Evolutionary conservation across 2,113 vertebrate species (phyloP), one percentile per base, ranked within the genome.

Genomic region (Pithys albifrons): DNA sequence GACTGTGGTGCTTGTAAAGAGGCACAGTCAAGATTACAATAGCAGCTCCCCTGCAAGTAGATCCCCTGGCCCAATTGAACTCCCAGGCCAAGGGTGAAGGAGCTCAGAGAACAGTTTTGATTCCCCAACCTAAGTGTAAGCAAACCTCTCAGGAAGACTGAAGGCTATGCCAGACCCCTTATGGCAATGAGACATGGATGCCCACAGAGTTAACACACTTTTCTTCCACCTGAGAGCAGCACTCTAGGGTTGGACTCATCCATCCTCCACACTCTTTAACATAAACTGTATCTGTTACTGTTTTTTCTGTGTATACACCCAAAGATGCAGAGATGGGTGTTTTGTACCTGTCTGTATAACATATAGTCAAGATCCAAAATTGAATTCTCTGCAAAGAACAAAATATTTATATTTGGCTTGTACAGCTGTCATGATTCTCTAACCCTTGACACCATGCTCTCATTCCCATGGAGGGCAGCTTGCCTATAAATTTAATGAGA

Each of bases 401-500:
- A 95, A 80, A 88, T 66, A 91, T 85, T 92, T 87, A 28, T 78
- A 90, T 93, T 93, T 73, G 55, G 35, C 84, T 95, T 70, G 69
- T 51, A 89, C 51, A 78, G 88, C 88, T 88, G 62, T 78, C 29
- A 37, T 88, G 89, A 80, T 89, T 84, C 93, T 81, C 70, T 45
- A 93, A 43, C 65, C 55, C 74, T 65, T 94, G 91, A 95, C 57
- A 91, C 52, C 59, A 55, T 0, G 6, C 59, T 85, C 65, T 65
- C 15, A 20, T 73, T 85, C 89, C 48, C 65, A 49, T 14, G 41
- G 90, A 91, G 91, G 94, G 88, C 82, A 94, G 82, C 82, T 78
- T 51, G 89, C 89, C 95, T 87, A 93, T 95, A 94, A 96, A 95
- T 94, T 84, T 83, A 89, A 78, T 89, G 91, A 92, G 72, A 79